Conservation (phyloP, 2,113 vertebrate species). For the Fulica atra region DNA sequence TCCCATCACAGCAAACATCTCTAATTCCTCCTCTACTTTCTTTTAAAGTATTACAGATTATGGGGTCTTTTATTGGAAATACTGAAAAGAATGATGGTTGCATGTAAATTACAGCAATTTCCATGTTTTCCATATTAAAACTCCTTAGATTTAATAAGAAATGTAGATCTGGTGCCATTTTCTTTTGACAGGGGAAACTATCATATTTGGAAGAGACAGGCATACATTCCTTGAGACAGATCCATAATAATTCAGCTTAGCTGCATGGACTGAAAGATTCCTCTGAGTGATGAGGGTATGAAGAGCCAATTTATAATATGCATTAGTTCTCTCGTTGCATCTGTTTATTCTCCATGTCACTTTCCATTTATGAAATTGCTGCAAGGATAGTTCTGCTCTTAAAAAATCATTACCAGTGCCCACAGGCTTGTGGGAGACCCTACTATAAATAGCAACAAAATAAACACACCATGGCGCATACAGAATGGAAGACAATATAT, state of each 20-base stretch:
- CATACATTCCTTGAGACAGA: neutral
- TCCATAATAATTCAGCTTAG: neutral
- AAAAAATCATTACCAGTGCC: conserved; percentile 17
- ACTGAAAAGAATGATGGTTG: neutral
- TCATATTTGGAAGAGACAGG: neutral
- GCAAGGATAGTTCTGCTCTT: conserved; percentile 20
- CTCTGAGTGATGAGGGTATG: neutral
- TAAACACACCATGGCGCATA: neutral
- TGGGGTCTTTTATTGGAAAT: neutral
- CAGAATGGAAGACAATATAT: neutral
- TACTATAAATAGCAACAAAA: conserved; percentile 36
- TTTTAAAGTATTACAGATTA: neutral
- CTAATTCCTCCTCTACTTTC: neutral
- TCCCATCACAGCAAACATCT: neutral
- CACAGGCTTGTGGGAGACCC: conserved; percentile 10
- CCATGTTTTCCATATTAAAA: neutral
- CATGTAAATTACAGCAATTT: neutral
- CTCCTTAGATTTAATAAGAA: neutral
- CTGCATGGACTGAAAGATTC: neutral
- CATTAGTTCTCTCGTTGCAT: neutral
- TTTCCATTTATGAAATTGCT: conserved; percentile 31
- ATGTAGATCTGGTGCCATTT: neutral
- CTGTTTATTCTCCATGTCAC: conserved; percentile 10
- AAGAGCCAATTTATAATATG: neutral
- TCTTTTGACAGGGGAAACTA: neutral